A percentile compares a stretch with the other conserved stretches of the same genome.
Conservation (phyloP, 2,113 vertebrate genomes). For the Raja brachyura region DNA sequence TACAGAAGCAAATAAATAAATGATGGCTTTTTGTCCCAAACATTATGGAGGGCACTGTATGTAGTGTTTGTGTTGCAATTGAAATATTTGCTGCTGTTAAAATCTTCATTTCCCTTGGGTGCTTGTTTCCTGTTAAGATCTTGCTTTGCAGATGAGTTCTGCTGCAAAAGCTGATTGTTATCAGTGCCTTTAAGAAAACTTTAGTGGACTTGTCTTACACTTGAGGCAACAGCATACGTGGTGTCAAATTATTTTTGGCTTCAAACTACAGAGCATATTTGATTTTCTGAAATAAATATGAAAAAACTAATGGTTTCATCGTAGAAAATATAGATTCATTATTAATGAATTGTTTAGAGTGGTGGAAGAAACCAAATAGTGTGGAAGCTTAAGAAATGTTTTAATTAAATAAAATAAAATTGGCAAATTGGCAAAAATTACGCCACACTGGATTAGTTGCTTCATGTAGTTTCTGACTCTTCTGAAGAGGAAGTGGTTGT, state of each 20-base stretch:
- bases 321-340: neutral
- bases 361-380: neutral
- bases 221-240: neutral
- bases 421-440: neutral
- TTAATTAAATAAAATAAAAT: neutral
- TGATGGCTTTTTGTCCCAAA: too few relatives aligned
- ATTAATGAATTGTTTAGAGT: neutral
- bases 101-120: neutral
- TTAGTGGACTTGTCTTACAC: neutral
- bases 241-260: too few relatives aligned
- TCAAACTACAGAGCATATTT: neutral
- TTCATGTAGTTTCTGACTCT: neutral
- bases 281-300: neutral
- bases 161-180: conserved; percentile 11
- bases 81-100: conserved; percentile 2
- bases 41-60: neutral
- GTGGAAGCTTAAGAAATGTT: neutral
- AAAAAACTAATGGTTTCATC: too few relatives aligned
- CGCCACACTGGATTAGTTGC: conserved; percentile 4
- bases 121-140: conserved; percentile 13
- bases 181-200: neutral
- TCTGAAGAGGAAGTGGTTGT: conserved; percentile 31
- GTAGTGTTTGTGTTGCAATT: neutral
- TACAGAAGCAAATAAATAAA: too few relatives aligned
- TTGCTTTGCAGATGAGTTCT: conserved; percentile 14